A percentile compares a stretch with the other conserved stretches of the same genome.
phyloP scores from a whole-genome alignment of 2,888 invertebrate genomes.

The Drosophila ezoana region DNA sequence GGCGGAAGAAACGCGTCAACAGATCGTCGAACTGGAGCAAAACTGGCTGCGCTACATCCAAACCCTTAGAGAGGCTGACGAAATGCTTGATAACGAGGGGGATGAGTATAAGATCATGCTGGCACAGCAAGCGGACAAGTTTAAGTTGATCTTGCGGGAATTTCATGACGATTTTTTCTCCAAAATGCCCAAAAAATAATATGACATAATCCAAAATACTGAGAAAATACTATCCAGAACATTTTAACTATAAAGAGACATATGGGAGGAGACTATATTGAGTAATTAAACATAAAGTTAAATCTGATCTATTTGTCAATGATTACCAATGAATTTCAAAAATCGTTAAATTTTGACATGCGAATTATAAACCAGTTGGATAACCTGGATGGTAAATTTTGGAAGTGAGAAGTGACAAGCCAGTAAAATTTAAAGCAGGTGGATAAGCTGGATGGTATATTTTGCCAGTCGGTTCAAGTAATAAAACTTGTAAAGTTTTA shows the following conservation, averaged over 20 bases:
- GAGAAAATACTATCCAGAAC: background rate
- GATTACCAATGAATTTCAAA: too few species aligned
- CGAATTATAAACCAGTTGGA: too few species aligned
- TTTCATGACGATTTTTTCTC: slow-evolving; percentile 90
- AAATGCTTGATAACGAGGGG: slow-evolving; percentile 90
- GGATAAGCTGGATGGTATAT: too few species aligned
- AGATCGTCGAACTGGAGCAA: slow-evolving; percentile 71
- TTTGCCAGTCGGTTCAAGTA: too few species aligned
- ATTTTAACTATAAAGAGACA: background rate
- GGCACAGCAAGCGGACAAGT: slow-evolving; percentile 89
- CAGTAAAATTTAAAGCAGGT: too few species aligned
- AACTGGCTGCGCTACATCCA: slow-evolving; percentile 90
- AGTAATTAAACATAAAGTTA: too few species aligned
- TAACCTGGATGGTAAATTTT: too few species aligned
- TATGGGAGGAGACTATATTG: too few species aligned
- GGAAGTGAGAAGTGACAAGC: too few species aligned
- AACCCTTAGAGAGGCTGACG: slow-evolving; percentile 89
- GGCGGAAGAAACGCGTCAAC: slow-evolving; percentile 78
- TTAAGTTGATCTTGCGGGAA: slow-evolving; percentile 89
- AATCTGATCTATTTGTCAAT: too few species aligned
- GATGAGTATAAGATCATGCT: slow-evolving; percentile 90
- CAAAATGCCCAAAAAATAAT: slow-evolving; percentile 87
- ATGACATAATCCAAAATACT: background rate
- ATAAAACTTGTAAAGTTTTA: too few species aligned
- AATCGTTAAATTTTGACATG: too few species aligned